Percentiles rank a stretch among this genome's conserved stretches.
Evolutionary conservation across 1,140 invertebrate species (phyloP).

Genomic region (Cyclargus thomasi): DNA sequence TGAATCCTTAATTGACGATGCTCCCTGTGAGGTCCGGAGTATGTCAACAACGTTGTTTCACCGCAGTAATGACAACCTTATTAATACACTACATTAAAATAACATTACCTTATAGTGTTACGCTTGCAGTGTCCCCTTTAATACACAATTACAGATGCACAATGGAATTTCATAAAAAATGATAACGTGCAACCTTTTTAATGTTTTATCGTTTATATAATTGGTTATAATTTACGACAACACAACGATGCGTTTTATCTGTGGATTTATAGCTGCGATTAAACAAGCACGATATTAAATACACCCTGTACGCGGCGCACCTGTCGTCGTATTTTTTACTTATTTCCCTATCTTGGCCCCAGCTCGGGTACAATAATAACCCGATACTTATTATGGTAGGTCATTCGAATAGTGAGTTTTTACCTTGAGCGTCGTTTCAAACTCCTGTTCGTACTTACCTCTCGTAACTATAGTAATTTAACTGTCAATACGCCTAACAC

Average conservation of each 20-base stretch:
- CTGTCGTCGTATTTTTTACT: constrained; percentile 48
- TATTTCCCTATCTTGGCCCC: constrained; percentile 43
- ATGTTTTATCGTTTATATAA: background rate
- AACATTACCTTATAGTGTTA: too few species aligned
- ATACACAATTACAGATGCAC: background rate
- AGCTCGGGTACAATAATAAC: constrained; percentile 43
- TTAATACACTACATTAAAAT: too few species aligned
- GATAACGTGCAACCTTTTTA: constrained; percentile 5
- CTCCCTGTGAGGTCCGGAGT: too few species aligned
- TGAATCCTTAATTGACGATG: too few species aligned
- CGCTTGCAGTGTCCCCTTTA: too few species aligned
- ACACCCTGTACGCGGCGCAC: constrained; percentile 44
- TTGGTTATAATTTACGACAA: background rate
- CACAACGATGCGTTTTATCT: background rate
- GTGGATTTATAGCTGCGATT: background rate
- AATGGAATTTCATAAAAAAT: constrained; percentile 1
- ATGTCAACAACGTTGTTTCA: too few species aligned
- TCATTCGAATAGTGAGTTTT: constrained; percentile 28
- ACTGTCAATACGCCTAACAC: too few species aligned
- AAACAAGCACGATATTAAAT: constrained; percentile 21
- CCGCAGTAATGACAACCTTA: too few species aligned
- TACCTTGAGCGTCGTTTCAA: too few species aligned
- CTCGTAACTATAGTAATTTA: too few species aligned
- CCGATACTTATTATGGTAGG: constrained; percentile 49
- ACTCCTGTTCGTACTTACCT: too few species aligned